phyloP scores from a whole-genome alignment of 2,113 vertebrate species.

The Calyptomena viridis region DNA sequence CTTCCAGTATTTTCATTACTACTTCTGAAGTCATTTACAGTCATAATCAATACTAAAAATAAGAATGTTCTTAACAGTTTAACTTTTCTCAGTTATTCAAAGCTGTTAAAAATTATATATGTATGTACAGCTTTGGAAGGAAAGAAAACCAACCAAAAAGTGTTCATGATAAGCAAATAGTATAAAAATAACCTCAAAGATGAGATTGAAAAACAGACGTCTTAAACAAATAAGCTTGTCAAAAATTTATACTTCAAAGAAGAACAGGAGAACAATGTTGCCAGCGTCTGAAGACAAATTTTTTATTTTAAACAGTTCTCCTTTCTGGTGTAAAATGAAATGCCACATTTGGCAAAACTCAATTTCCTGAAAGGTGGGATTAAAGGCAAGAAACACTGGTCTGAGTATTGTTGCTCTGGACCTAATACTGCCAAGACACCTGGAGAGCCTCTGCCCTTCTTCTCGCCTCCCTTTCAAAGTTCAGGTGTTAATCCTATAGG shows the following conservation, averaged over 20 bases:
- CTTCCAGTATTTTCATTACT: not conserved
- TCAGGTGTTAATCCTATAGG: constrained; percentile 23
- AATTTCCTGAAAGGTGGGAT: not conserved
- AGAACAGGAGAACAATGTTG: not conserved
- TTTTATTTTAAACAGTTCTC: not conserved
- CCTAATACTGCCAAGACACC: not conserved
- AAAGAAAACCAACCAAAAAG: not conserved
- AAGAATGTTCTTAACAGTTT: not conserved
- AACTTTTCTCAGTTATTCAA: not conserved
- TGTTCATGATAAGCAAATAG: not conserved
- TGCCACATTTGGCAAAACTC: not conserved
- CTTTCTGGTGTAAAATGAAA: not conserved
- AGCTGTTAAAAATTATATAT: not conserved
- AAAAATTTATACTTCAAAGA: constrained; percentile 20
- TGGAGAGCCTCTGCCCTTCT: not conserved
- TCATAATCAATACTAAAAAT: not conserved
- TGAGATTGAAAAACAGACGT: not conserved
- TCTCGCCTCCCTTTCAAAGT: not conserved
- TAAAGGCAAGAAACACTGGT: not conserved
- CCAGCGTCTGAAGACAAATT: not conserved
- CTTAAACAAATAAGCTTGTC: constrained; percentile 3
- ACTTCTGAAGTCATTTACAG: not conserved
- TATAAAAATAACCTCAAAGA: constrained; percentile 34
- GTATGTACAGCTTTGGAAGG: not conserved
- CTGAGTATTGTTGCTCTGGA: not conserved